Conservation (phyloP, 1,140 invertebrate species). For the Trachymyrmex cornetzi region DNA sequence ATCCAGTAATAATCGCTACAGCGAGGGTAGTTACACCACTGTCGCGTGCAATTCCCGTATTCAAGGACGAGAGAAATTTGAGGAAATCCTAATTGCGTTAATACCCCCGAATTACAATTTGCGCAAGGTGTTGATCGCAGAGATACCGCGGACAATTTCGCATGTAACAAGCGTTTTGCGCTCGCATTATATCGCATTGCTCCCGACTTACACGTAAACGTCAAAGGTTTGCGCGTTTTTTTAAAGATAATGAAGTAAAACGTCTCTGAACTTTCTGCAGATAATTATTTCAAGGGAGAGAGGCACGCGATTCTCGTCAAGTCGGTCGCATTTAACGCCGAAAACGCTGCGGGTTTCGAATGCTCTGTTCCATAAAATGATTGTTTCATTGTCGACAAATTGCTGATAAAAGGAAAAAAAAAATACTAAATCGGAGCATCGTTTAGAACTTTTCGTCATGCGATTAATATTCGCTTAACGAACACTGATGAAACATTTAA, state of each 20-base stretch:
- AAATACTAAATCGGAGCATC: background rate
- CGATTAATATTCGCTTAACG: conserved; percentile 47
- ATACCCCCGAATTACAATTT: conserved; percentile 63
- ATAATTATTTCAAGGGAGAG: conserved; percentile 22
- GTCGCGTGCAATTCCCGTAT: conserved; percentile 40
- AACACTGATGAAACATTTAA: conserved; percentile 21
- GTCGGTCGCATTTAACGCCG: background rate
- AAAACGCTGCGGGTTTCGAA: background rate
- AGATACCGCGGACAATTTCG: conserved; percentile 40
- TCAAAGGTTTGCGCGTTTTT: background rate
- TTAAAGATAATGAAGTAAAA: conserved; percentile 8
- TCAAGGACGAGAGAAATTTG: conserved; percentile 62
- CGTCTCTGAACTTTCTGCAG: background rate
- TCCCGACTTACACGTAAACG: conserved; percentile 1
- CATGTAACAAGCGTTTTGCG: conserved; percentile 33
- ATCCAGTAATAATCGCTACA: conserved; percentile 21
- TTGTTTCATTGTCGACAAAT: background rate
- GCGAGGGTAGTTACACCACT: conserved; percentile 36
- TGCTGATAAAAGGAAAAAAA: background rate
- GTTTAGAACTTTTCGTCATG: background rate
- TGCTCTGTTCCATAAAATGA: background rate
- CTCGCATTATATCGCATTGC: conserved; percentile 7
- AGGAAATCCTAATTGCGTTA: conserved; percentile 61
- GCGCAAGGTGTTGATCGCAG: conserved; percentile 57
- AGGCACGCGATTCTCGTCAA: background rate